Conservation (phyloP, 92 coral and sea anemone species). For the Phymanthus crucifer region DNA sequence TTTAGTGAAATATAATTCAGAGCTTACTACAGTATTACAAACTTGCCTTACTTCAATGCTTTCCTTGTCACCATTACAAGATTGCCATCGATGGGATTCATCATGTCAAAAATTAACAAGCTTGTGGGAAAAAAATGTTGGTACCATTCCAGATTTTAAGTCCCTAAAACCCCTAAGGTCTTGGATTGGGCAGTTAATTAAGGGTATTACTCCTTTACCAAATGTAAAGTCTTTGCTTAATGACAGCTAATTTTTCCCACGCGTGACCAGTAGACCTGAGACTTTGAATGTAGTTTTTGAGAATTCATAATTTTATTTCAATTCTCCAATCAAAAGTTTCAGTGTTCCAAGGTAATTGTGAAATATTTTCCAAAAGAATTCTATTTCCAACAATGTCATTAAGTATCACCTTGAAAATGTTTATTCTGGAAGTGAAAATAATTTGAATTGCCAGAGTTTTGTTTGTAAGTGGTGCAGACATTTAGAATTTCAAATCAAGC, state of each 20-base stretch:
- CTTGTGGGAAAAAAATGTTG: slow-evolving; percentile 10
- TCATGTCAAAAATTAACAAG: slow-evolving; percentile 13
- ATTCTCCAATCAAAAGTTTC: too few relatives aligned
- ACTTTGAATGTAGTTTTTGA: too few relatives aligned
- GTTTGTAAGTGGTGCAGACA: too few relatives aligned
- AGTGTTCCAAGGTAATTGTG: too few relatives aligned
- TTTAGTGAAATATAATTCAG: slow-evolving; percentile 1
- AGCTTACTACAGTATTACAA: neutral
- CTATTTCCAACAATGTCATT: too few relatives aligned
- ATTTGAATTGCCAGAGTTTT: too few relatives aligned
- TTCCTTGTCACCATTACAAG: neutral
- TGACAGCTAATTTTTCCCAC: neutral
- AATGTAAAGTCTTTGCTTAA: slow-evolving; percentile 1
- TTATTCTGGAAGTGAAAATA: too few relatives aligned
- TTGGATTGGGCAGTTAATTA: slow-evolving; percentile 13
- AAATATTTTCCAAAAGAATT: too few relatives aligned
- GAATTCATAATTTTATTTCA: too few relatives aligned
- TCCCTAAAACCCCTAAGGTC: neutral
- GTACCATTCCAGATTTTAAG: slow-evolving; percentile 1
- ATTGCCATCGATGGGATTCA: slow-evolving; percentile 10
- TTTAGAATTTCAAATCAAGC: too few relatives aligned
- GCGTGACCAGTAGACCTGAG: too few relatives aligned
- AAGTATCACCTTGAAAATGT: too few relatives aligned
- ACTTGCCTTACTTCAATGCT: neutral
- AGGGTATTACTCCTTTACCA: slow-evolving; percentile 3